Base-by-base conservation (phyloP, 2,797 vertebrate genomes). In the Eulemur albifrons region DNA sequence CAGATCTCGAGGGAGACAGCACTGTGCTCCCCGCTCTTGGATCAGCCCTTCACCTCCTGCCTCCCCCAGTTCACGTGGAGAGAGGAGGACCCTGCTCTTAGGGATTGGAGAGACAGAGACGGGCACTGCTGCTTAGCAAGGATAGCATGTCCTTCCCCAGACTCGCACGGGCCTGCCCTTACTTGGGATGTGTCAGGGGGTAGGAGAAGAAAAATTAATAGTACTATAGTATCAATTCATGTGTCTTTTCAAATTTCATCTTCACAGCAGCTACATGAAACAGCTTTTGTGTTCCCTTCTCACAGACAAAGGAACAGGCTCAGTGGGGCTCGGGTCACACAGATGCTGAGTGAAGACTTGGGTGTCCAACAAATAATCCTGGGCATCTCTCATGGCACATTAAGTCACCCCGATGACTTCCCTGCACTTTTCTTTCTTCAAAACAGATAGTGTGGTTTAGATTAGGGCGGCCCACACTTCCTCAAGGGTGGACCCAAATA, bases 21-120 rank as follows among this genome's bases (percentile, higher is more conserved):
- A 80, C 90, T 59, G 30, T 30, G 67, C 69, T 88, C 79, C 59
- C 3, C 0, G 0, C 35, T 69, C 79, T 54, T 2, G 52, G 48
- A 18, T 54, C 85, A 40, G 23, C 94, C 92, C 92, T 92, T 54
- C 43, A 40, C 82, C 75, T 69, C 52, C 45, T 3, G 35, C 69
- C 82, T 95, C 79, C 70, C 85, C 69, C 40, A 40, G 86, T 75
- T 96, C 75, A 59, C 67, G 84, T 79, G 57, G 81, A 75, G 77
- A 92, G 72, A 77, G 65, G 73, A 81, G 43, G 54, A 38, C 7
- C 4, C n/a, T 59, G 43, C 21, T 52, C 20, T 80, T 67, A 18
- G 40, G 45, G 50, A 35, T 13, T 30, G 35, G 35, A 35, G 35
- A 35, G 35, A 35, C 35, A 2, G 35, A 35, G 35, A 35, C 35